Conservation (phyloP, 2,888 invertebrate species). For the Hydraecia micacea region DNA sequence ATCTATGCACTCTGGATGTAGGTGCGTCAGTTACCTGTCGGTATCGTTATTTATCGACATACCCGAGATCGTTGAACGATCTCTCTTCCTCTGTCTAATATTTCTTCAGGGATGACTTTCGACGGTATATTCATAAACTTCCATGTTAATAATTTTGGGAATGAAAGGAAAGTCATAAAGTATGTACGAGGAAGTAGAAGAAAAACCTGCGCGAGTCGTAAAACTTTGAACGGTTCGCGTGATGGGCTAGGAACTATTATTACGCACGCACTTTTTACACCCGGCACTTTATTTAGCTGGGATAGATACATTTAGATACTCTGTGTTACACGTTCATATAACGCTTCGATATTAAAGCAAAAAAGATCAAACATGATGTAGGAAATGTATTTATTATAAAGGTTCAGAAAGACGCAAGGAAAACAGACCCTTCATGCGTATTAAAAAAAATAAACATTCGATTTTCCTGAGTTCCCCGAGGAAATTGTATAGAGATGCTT, state of each 20-base stretch:
- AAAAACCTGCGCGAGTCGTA: slow-evolving; percentile 61
- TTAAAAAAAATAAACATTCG: slow-evolving; percentile 57
- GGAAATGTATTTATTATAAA: slow-evolving; percentile 34
- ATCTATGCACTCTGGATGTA: slow-evolving; percentile 4
- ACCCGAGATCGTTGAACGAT: slow-evolving; percentile 30
- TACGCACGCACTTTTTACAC: slow-evolving; percentile 62
- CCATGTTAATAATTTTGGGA: slow-evolving; percentile 59
- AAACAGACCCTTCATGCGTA: slow-evolving; percentile 35
- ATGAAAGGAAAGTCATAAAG: slow-evolving; percentile 61
- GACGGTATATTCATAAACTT: slow-evolving; percentile 55
- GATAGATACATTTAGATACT: slow-evolving; percentile 54
- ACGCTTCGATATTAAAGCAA: slow-evolving; percentile 29
- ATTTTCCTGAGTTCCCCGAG: slow-evolving; percentile 46
- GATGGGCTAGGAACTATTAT: slow-evolving; percentile 61
- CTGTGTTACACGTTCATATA: slow-evolving; percentile 36
- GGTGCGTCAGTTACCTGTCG: slow-evolving; percentile 7
- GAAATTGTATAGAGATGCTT: slow-evolving; percentile 51
- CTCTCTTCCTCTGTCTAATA: slow-evolving; percentile 36
- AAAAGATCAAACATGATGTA: slow-evolving; percentile 36
- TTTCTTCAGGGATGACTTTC: slow-evolving; percentile 49
- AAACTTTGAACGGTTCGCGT: slow-evolving; percentile 63
- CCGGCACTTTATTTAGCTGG: slow-evolving; percentile 54
- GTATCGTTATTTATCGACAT: slow-evolving; percentile 41
- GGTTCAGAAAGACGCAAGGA: slow-evolving; percentile 47
- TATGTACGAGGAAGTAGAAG: slow-evolving; percentile 59